A percentile compares a stretch with the other conserved stretches of the same genome.
Evolutionary conservation across 2,113 vertebrate species (phyloP).

Genomic region (Micromys minutus): DNA sequence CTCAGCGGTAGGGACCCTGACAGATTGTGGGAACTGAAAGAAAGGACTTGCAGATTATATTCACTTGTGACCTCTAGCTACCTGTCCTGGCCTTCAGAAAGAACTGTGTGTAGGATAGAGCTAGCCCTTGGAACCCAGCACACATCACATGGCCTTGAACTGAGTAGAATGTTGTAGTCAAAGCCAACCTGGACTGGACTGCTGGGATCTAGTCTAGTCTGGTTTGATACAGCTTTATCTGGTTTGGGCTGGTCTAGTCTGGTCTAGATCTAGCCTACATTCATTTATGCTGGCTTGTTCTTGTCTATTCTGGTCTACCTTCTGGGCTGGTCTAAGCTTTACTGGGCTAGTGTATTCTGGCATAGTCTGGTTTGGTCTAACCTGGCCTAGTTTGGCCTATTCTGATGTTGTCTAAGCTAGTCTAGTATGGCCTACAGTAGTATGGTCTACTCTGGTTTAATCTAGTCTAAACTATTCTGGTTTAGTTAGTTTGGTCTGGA

Average conservation of each 20-base stretch:
- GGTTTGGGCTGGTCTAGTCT: no score
- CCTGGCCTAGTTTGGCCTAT: neutral
- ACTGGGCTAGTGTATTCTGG: neutral
- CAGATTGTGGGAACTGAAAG: neutral
- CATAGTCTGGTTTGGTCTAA: neutral
- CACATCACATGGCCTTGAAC: neutral
- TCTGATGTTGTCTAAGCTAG: neutral
- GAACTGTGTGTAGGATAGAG: neutral
- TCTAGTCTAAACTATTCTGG: neutral
- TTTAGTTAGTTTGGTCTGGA: neutral
- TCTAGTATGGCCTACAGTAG: neutral
- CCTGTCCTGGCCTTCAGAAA: neutral
- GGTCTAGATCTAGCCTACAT: neutral
- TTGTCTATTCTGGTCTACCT: neutral
- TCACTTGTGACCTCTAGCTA: no score
- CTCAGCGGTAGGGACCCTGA: neutral
- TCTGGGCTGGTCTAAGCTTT: neutral
- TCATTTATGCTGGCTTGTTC: neutral
- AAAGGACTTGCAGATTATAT: neutral
- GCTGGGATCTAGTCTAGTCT: neutral
- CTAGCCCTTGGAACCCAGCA: neutral
- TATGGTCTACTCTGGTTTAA: neutral
- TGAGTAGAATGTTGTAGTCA: neutral
- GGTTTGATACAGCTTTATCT: neutral
- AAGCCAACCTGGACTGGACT: neutral